Evolutionary conservation across 53 echinoderm and acorn worm genomes (phyloP).

Genomic region (Mesocentrotus franciscanus): DNA sequence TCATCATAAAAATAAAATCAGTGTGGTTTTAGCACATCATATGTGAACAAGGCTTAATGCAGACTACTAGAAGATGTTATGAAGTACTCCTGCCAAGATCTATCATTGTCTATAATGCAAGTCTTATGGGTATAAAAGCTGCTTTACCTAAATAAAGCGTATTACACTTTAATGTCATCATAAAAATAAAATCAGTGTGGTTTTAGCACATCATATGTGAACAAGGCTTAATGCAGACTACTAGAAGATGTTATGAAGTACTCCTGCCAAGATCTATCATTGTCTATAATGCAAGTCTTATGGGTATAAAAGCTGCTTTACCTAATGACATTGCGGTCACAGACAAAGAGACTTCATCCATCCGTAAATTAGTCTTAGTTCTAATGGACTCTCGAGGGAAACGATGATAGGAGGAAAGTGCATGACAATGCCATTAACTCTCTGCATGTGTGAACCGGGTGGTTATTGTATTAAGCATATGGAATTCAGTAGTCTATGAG

Average conservation of each 20-base stretch:
- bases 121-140: neutral
- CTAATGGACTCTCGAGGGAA: slow-evolving; percentile 1
- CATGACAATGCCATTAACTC: neutral
- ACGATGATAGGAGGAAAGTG: neutral
- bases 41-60: no score
- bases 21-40: no score
- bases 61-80: no score
- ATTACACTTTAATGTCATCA: no score
- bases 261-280: neutral
- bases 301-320: neutral
- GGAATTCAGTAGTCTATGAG: no score
- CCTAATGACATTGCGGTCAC: neutral
- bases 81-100: neutral
- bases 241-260: no score
- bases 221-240: no score
- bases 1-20: no score
- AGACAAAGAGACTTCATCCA: neutral
- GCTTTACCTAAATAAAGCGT: neutral
- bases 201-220: no score
- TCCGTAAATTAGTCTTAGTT: neutral
- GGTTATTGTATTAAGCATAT: no score
- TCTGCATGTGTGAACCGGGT: no score
- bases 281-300: neutral
- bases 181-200: no score
- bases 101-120: neutral